Evolutionary conservation across 2,113 vertebrate species (phyloP).

Genomic region (Pollimyrus isidori): DNA sequence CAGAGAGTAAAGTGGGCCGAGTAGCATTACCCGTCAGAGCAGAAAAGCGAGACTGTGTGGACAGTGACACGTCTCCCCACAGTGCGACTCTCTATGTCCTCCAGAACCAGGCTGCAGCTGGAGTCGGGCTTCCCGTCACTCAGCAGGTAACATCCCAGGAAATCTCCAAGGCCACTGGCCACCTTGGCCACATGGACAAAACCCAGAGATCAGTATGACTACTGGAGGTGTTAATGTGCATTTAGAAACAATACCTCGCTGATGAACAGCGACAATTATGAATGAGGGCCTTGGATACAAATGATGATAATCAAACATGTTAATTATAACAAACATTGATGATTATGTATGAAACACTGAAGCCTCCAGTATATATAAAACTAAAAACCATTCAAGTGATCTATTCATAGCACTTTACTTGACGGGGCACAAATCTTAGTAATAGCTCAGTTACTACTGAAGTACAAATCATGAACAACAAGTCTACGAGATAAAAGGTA

Average conservation of each 20-base stretch:
- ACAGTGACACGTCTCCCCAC: slow-evolving; percentile 47
- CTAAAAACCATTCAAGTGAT: not conserved
- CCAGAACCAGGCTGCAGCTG: slow-evolving; percentile 61
- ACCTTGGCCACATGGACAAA: not conserved
- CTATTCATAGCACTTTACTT: not conserved
- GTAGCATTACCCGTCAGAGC: slow-evolving; percentile 53
- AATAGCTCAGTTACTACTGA: not conserved
- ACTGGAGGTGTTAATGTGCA: not conserved
- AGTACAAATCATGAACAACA: not conserved
- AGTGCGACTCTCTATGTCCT: slow-evolving; percentile 45
- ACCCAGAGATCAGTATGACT: not conserved
- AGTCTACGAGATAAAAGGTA: not conserved
- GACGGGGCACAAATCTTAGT: not conserved
- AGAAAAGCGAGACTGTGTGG: slow-evolving; percentile 63
- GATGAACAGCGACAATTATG: not conserved
- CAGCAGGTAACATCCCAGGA: slow-evolving; percentile 66
- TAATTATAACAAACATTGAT: not conserved
- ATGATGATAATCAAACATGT: not conserved
- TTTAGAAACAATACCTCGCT: not conserved
- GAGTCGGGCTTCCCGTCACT: slow-evolving; percentile 69
- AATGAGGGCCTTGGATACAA: not conserved
- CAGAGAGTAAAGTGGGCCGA: not conserved
- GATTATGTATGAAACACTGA: not conserved
- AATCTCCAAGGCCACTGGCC: not conserved
- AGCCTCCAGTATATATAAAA: not conserved